Evolutionary conservation across 2,113 vertebrate species (phyloP).

Genomic region (Hyperopisus bebe): DNA sequence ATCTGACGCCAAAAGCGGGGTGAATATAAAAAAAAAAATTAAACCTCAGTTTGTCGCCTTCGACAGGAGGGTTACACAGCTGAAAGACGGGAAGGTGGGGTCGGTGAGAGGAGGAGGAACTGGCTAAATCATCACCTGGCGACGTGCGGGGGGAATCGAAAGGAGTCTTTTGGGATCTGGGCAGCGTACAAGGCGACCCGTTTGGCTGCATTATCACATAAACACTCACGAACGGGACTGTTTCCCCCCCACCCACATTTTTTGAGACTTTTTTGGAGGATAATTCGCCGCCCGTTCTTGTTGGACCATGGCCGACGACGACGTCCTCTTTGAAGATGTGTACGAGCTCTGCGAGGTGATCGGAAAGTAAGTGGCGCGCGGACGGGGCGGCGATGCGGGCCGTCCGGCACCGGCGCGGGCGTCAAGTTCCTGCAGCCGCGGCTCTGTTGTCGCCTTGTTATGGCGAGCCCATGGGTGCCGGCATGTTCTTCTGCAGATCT

Average conservation of each 20-base stretch:
- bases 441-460: neutral
- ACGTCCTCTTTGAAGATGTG: constrained; percentile 96
- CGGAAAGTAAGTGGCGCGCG: constrained; percentile 80
- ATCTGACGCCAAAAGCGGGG: neutral
- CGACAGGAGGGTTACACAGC: constrained; percentile 29
- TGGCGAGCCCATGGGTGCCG: neutral
- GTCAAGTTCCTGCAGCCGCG: neutral
- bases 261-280: constrained; percentile 48
- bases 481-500: neutral
- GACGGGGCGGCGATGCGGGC: neutral
- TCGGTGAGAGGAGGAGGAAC: constrained; percentile 49
- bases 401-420: neutral
- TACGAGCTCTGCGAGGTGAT: constrained; percentile 98
- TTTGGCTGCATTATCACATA: neutral
- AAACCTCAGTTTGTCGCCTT: constrained; percentile 6
- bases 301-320: constrained; percentile 97
- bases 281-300: constrained; percentile 53
- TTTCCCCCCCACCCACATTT: constrained; percentile 7
- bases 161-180: constrained; percentile 5
- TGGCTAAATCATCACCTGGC: constrained; percentile 16
- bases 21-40: neutral
- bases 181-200: neutral
- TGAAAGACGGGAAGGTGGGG: constrained; percentile 59
- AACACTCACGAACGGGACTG: constrained; percentile 22
- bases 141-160: constrained; percentile 26